Percentiles rank a stretch among this genome's conserved stretches.
phyloP scores from a whole-genome alignment of 2,888 invertebrate genomes.

The Aproaerema taeniolella region DNA sequence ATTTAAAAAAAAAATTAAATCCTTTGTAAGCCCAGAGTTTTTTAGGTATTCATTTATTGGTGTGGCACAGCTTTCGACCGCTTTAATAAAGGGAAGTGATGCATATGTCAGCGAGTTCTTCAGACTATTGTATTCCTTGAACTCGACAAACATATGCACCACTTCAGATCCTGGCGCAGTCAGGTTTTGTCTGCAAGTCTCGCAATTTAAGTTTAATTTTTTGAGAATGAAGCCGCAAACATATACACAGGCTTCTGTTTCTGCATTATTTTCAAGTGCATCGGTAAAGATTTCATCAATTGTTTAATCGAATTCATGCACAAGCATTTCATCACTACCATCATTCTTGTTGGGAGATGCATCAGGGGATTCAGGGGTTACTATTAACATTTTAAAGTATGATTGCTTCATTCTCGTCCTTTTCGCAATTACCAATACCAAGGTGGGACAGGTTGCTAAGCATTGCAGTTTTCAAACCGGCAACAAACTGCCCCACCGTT shows the following conservation, averaged over 20 bases:
- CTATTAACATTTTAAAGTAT: too few species aligned
- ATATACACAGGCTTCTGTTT: conserved; percentile 3
- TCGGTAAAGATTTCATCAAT: too few species aligned
- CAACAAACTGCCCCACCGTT: conserved; percentile 19
- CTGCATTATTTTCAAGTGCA: conserved; percentile 27
- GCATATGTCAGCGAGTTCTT: background rate
- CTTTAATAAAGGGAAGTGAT: background rate
- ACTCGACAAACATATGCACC: background rate
- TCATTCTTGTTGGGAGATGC: too few species aligned
- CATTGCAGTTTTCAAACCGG: conserved; percentile 17
- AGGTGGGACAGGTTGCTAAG: conserved; percentile 9
- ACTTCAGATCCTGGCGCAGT: background rate
- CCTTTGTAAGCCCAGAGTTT: too few species aligned
- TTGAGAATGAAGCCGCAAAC: conserved; percentile 4
- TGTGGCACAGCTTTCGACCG: background rate
- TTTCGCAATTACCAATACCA: conserved; percentile 15
- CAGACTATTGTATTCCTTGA: background rate
- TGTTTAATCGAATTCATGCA: background rate
- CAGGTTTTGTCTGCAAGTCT: background rate
- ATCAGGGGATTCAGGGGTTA: too few species aligned
- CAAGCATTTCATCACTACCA: too few species aligned
- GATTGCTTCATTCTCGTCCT: too few species aligned
- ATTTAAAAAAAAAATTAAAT: too few species aligned
- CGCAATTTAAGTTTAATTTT: background rate
- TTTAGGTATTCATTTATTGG: too few species aligned